Percentiles rank a stretch among this genome's conserved stretches.
phyloP scores from a whole-genome alignment of 2,797 vertebrate species.

The Coendou prehensilis region DNA sequence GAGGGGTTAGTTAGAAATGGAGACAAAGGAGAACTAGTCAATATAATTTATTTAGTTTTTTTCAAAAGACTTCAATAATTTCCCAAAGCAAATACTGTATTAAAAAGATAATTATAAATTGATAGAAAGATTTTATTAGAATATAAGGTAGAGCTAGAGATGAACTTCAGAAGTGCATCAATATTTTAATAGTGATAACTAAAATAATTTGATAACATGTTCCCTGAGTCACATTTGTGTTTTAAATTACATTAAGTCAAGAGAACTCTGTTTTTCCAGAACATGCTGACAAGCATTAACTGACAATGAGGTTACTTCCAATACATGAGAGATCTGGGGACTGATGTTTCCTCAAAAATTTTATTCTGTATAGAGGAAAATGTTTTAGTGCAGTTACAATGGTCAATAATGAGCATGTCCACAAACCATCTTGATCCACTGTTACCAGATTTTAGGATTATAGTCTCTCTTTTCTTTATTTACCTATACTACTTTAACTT shows the following conservation, averaged over 20 bases:
- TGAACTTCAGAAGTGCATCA: background rate
- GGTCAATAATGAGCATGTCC: background rate
- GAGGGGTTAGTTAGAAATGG: slow-evolving; percentile 12
- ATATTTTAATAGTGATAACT: slow-evolving; percentile 29
- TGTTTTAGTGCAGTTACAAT: background rate
- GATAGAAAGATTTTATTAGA: background rate
- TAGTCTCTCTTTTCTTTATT: background rate
- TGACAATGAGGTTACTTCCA: slow-evolving; percentile 13
- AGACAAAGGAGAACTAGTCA: background rate
- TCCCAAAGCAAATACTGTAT: slow-evolving; percentile 25
- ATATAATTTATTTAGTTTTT: slow-evolving; percentile 24
- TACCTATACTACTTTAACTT: background rate
- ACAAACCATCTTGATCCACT: background rate
- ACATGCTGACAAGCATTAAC: background rate
- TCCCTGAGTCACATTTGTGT: background rate
- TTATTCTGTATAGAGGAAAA: background rate
- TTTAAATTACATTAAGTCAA: slow-evolving; percentile 27
- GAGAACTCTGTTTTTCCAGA: slow-evolving; percentile 29
- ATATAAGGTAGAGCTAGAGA: background rate
- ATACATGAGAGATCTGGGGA: background rate
- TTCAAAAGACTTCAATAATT: slow-evolving; percentile 8
- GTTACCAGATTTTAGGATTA: background rate
- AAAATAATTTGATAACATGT: slow-evolving; percentile 24
- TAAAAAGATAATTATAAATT: slow-evolving; percentile 39
- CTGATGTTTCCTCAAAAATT: background rate